Percentiles rank a stretch among this genome's conserved stretches.
Evolutionary conservation across 1,140 invertebrate genomes (phyloP).

Genomic region (Saccostrea glomerata): DNA sequence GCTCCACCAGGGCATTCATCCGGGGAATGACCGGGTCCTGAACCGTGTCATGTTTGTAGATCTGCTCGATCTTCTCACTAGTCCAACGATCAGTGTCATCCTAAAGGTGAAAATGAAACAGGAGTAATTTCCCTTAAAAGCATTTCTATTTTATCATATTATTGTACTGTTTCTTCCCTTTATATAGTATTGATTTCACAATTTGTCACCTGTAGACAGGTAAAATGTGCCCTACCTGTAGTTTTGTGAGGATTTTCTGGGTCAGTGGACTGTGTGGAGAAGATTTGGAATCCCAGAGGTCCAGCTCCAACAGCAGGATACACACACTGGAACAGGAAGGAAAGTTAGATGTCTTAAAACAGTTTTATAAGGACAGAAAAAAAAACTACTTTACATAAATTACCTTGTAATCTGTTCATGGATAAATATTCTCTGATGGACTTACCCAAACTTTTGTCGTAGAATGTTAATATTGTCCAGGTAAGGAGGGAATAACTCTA

Average conservation of each 20-base stretch:
- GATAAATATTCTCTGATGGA: neutral
- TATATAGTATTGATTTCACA: neutral
- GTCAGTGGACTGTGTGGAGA: conserved; percentile 61
- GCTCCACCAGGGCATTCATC: conserved; percentile 59
- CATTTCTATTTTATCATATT: neutral
- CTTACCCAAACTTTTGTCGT: conserved; percentile 66
- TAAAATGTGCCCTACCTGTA: conserved; percentile 60
- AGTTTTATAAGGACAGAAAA: too few relatives aligned
- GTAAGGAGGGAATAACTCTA: conserved; percentile 68
- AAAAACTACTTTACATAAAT: too few relatives aligned
- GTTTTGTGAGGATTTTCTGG: conserved; percentile 60
- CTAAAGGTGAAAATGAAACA: conserved; percentile 38
- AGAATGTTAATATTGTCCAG: conserved; percentile 61
- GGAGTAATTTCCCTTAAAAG: neutral
- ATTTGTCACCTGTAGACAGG: neutral
- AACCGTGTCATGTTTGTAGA: conserved; percentile 57
- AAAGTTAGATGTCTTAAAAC: too few relatives aligned
- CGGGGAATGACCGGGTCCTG: conserved; percentile 69
- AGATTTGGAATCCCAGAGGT: conserved; percentile 68
- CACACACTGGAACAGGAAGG: conserved; percentile 59
- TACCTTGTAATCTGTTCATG: too few relatives aligned
- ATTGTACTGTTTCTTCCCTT: neutral
- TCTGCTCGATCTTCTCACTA: conserved; percentile 45
- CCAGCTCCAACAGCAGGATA: conserved; percentile 66
- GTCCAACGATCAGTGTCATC: conserved; percentile 62